Base-by-base conservation (phyloP, 2,797 vertebrate genomes). In the Macroramphosus scolopax region DNA sequence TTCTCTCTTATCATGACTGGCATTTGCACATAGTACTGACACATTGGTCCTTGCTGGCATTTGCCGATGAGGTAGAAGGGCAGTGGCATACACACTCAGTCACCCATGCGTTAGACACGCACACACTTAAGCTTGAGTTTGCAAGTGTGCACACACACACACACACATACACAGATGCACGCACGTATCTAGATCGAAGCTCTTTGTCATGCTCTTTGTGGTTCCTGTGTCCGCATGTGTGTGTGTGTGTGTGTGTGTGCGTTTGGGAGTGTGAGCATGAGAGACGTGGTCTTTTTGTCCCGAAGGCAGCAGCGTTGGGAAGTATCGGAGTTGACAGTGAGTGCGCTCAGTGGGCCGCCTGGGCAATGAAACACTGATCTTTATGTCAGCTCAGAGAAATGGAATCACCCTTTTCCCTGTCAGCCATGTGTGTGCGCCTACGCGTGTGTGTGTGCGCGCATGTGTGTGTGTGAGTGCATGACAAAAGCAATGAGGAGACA, bases 41-140 rank as follows among this genome's bases (percentile, higher is more conserved):
- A 85, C 68, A 58, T 64, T 79, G 72, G 72, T 77, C 71, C 76
- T 82, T 63, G 75, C 54, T 86, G 86, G 73, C 82, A 84, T 88
- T 85, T 87, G 58, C 61, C 11, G 51, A 65, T 49, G 62, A 70
- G 54, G 68, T 56, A 68, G 66, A 80, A 63, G 78, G 67, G 60
- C 77, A 78, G 54, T 6, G 57, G 71, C 71, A 59, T 41, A 30
- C 60, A 71, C 64, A 49, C 61, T 13, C 39, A 24, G 31, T 40
- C 43, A 60, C 53, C 30, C 15, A 8, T 13, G 29, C 46, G 41
- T 2, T 10, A 8, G n/a, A 34, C 47, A 46, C 57, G 45, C 46
- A 40, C 47, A 33, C 2, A 25, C 22, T 16, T 31, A 18, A 56
- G 13, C 38, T 54, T 25, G 26, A 54, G 26, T 48, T 51, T 43